Evolutionary conservation across 2,888 invertebrate species (phyloP).

Genomic region (Melieria picta): DNA sequence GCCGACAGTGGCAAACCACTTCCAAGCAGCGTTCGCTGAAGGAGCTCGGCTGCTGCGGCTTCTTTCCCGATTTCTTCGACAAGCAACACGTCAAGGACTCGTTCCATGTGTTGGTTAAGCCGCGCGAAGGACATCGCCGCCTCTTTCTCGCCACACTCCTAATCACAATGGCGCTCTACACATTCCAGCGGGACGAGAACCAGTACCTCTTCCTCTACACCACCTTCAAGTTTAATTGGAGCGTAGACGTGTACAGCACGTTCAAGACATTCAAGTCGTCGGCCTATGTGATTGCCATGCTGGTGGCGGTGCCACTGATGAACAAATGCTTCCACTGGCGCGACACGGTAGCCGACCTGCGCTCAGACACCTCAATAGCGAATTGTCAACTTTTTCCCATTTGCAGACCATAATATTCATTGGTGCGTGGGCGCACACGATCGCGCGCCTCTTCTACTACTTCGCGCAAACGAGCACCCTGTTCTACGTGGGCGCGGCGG

Average conservation of each 20-base stretch:
- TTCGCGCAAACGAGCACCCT: slow-evolving; percentile 69
- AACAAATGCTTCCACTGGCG: slow-evolving; percentile 74
- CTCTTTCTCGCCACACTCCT: slow-evolving; percentile 76
- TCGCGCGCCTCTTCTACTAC: slow-evolving; percentile 76
- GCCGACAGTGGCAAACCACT: slow-evolving; percentile 73
- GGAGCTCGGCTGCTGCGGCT: slow-evolving; percentile 70
- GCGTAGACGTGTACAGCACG: slow-evolving; percentile 74
- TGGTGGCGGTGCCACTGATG: slow-evolving; percentile 78
- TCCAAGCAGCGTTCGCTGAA: slow-evolving; percentile 71
- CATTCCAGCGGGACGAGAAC: slow-evolving; percentile 85
- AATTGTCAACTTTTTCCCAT: not conserved
- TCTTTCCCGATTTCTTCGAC: slow-evolving; percentile 78
- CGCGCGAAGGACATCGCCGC: slow-evolving; percentile 70
- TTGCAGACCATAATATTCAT: slow-evolving; percentile 74
- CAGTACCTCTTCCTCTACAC: slow-evolving; percentile 81
- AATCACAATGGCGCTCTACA: slow-evolving; percentile 80
- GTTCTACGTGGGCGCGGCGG: slow-evolving; percentile 78
- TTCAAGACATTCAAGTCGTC: slow-evolving; percentile 80
- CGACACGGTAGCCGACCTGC: slow-evolving; percentile 71
- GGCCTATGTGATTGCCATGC: slow-evolving; percentile 76
- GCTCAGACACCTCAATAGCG: not conserved
- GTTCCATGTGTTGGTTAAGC: slow-evolving; percentile 71
- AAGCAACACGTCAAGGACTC: slow-evolving; percentile 74
- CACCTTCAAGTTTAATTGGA: slow-evolving; percentile 78
- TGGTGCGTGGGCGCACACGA: slow-evolving; percentile 76